Conservation (phyloP, 2,797 vertebrate genomes). For the Artibeus jamaicensis region DNA sequence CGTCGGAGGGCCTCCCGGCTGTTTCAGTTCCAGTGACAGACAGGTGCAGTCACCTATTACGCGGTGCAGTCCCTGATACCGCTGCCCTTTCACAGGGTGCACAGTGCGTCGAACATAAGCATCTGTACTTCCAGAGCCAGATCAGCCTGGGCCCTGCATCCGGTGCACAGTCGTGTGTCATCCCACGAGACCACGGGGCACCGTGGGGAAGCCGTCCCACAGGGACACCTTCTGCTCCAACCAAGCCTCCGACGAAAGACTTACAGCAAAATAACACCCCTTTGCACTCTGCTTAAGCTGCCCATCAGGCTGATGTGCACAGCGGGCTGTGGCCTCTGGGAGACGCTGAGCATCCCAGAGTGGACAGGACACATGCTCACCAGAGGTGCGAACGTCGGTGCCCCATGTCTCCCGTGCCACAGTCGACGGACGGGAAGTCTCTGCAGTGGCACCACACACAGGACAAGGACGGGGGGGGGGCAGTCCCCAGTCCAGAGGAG, state of each 20-base stretch:
- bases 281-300: neutral
- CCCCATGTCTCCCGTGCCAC: too few relatives aligned
- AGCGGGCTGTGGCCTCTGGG: neutral
- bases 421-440: too few relatives aligned
- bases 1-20: slow-evolving; percentile 67
- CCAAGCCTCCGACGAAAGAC: neutral
- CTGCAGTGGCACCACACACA: too few relatives aligned
- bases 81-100: slow-evolving; percentile 35
- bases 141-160: neutral
- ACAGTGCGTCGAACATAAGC: slow-evolving; percentile 3
- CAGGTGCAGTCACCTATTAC: slow-evolving; percentile 70
- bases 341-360: neutral
- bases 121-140: neutral
- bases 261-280: neutral
- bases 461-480: too few relatives aligned
- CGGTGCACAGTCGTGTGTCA: neutral
- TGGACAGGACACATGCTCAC: too few relatives aligned
- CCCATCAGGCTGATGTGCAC: neutral
- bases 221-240: neutral
- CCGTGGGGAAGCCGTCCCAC: neutral
- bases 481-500: neutral
- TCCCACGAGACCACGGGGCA: neutral
- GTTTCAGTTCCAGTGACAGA: slow-evolving; percentile 68
- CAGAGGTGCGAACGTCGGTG: rapidly evolving
- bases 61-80: slow-evolving; percentile 62